Evolutionary conservation across 2,888 invertebrate genomes (phyloP), one percentile per base, ranked within the genome.

Genomic region (Dynastes tityus): DNA sequence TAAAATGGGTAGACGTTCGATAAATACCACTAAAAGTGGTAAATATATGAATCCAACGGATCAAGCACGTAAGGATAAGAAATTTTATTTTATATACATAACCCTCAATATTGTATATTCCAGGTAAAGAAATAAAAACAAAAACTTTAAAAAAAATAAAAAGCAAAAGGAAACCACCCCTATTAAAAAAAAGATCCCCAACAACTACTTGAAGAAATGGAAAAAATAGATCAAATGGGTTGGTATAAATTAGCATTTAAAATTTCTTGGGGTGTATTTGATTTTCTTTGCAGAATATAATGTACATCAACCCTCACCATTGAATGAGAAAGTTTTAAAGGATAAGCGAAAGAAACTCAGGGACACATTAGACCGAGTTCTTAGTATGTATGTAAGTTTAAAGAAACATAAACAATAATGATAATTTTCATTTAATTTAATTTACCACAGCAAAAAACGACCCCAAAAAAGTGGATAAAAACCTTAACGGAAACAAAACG

Each of bases 1-100:
- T 80, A 93, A 90, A 84, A 98, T 99, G 98, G 98, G 98, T 78
- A 93, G 98, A 78, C 92, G 98, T 84, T 98, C 98, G 63, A 98
- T 98, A 85, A 98, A 98, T 90, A 98, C 98, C 95, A 99, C 98
- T 76, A 99, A 99, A 92, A 98, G 98, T 97, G 99, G 99, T 89
- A 98, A 98, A 93, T 98, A 97, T 86, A 99, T 99, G 98, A 99
- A 99, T 90, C 99, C 99, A 58, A 99, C 99, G 4, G 99, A 99
- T 89, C 98, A 98, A 94, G 98, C 98, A 80, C 92, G 98, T 97
- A 93, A 95, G 97, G 95, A 78, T 27, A 61, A 45, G 45, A 45
- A 45, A 2, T 45, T 53, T 55, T 71, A 74, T 73, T 76, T 27
- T 27, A 73, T 45, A 45, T 8, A 65, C 45, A 70, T 78, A 78